These are phyloP conservation scores for Montipora sp. DNA, from an alignment of 64 coral and sea anemone species.

Conservation along the genomic window DNA sequence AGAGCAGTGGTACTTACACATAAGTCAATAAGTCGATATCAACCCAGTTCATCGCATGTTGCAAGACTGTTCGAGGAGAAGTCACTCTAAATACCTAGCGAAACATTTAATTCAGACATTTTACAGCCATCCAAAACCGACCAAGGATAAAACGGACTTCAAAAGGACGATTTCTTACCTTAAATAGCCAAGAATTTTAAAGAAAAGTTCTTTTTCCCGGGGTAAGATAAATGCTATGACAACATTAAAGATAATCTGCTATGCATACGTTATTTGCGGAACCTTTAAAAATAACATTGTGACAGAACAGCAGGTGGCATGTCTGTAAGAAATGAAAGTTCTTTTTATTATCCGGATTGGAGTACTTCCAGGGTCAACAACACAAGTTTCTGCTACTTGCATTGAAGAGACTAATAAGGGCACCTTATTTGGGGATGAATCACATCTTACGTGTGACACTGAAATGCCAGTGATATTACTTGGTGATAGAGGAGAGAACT, in stretches of 20 bases:
- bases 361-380: neutral
- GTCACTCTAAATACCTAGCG: neutral
- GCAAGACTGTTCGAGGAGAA: neutral
- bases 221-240: neutral
- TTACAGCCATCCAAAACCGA: neutral
- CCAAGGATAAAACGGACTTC: too few species aligned
- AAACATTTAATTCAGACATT: neutral
- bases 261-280: conserved; percentile 55
- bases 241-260: conserved; percentile 25
- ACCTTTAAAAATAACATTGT: conserved; percentile 2
- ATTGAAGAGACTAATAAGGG: neutral
- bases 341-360: neutral
- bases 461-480: too few species aligned
- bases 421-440: neutral
- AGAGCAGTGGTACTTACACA: neutral
- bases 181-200: neutral
- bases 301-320: conserved; percentile 46
- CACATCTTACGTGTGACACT: too few species aligned
- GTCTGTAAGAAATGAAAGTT: neutral
- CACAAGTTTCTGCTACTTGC: neutral
- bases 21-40: neutral
- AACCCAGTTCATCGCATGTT: conserved; percentile 17
- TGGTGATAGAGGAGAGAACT: too few species aligned
- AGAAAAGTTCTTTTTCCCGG: neutral
- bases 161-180: conserved; percentile 6